Percentiles rank a stretch among this genome's conserved stretches.
Evolutionary conservation across 2,797 vertebrate species (phyloP).

Genomic region (Nannoperca australis): DNA sequence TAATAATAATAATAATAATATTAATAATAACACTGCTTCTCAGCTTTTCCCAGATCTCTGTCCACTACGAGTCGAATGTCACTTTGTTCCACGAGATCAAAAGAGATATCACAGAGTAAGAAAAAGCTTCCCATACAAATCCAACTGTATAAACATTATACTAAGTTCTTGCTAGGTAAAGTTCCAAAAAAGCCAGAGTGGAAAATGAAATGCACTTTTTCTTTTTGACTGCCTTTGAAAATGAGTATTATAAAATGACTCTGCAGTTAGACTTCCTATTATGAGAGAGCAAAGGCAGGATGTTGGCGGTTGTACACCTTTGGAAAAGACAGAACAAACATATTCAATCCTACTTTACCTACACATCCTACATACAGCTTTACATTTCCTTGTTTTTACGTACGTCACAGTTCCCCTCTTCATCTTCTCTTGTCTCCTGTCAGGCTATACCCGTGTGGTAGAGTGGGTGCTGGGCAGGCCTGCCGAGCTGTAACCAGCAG

Average conservation of each 20-base stretch:
- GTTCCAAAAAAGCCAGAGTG: slow-evolving; percentile 82
- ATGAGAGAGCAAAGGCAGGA: slow-evolving; percentile 81
- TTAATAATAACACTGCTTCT: slow-evolving; percentile 64
- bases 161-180: slow-evolving; percentile 83
- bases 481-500: slow-evolving; percentile 94
- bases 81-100: slow-evolving; percentile 79
- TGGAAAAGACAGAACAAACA: slow-evolving; percentile 77
- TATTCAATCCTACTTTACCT: slow-evolving; percentile 76
- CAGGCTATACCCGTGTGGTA: slow-evolving; percentile 96
- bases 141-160: slow-evolving; percentile 86
- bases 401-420: slow-evolving; percentile 36
- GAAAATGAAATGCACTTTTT: slow-evolving; percentile 82
- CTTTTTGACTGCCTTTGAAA: slow-evolving; percentile 77
- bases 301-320: slow-evolving; percentile 73
- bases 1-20: slow-evolving; percentile 71
- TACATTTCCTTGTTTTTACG: slow-evolving; percentile 63
- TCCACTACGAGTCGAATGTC: slow-evolving; percentile 70
- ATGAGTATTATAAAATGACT: slow-evolving; percentile 83
- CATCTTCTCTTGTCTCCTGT: slow-evolving; percentile 4
- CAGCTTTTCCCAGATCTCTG: slow-evolving; percentile 65
- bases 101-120: slow-evolving; percentile 85
- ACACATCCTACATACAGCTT: slow-evolving; percentile 80
- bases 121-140: slow-evolving; percentile 86
- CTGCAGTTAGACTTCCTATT: slow-evolving; percentile 75
- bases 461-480: slow-evolving; percentile 98